These are phyloP conservation scores for Diadumene lineata DNA, from an alignment of 92 coral and sea anemone genomes.

Conservation along the genomic window DNA sequence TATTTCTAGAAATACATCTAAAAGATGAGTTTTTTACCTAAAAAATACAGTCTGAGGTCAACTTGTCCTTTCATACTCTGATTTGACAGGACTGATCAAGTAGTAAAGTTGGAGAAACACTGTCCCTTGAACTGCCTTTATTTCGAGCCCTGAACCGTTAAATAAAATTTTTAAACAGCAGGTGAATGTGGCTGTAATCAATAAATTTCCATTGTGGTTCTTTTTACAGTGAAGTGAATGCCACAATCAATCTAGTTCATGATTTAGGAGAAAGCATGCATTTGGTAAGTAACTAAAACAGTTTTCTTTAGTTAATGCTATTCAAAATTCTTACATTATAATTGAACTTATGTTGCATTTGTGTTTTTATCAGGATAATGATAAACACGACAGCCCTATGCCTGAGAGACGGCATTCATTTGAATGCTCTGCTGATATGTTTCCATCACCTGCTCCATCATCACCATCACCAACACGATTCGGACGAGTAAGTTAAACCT, in stretches of 20 bases:
- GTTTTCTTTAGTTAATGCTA: no score
- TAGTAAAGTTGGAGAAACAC: no score
- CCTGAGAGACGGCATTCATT: slow-evolving; percentile 87
- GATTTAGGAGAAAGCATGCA: slow-evolving; percentile 41
- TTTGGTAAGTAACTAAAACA: slow-evolving; percentile 14
- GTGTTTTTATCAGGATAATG: slow-evolving; percentile 56
- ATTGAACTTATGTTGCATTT: neutral
- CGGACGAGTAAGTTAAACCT: slow-evolving; percentile 69
- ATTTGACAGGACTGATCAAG: no score
- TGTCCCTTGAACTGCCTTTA: no score
- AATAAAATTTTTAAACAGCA: no score
- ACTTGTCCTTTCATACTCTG: no score
- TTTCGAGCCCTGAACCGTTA: no score
- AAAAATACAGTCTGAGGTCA: no score
- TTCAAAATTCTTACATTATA: no score
- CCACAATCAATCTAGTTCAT: slow-evolving; percentile 10
- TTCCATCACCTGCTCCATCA: slow-evolving; percentile 74
- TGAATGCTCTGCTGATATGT: slow-evolving; percentile 76
- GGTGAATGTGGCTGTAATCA: no score
- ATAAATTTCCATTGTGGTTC: neutral
- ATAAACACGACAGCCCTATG: slow-evolving; percentile 77
- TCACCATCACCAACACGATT: slow-evolving; percentile 92
- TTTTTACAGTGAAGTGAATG: slow-evolving; percentile 34
- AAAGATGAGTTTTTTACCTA: no score
- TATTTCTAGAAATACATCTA: no score